These are phyloP conservation scores for Cybosia mesomella DNA, from an alignment of 2,888 invertebrate genomes.

Conservation along the genomic window DNA sequence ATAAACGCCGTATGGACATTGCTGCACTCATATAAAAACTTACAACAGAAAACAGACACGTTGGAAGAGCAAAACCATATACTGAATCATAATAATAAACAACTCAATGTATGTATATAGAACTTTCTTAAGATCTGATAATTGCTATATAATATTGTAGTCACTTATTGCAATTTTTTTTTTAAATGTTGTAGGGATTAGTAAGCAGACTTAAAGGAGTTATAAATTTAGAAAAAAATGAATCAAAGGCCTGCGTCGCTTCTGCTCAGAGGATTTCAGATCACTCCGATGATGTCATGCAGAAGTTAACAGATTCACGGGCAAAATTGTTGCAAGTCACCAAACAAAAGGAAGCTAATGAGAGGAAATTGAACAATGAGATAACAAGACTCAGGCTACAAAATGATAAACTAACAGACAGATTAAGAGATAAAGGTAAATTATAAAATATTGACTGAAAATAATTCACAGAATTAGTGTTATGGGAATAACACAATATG, in stretches of 20 bases:
- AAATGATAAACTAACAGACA: constrained; percentile 76
- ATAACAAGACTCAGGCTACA: constrained; percentile 72
- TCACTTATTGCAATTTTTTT: neutral
- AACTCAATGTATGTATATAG: constrained; percentile 70
- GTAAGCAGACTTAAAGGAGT: constrained; percentile 68
- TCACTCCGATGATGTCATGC: constrained; percentile 71
- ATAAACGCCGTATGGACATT: constrained; percentile 76
- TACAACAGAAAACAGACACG: constrained; percentile 64
- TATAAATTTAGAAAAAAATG: constrained; percentile 72
- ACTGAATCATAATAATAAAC: constrained; percentile 75
- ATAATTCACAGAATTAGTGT: neutral
- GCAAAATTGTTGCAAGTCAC: constrained; percentile 68
- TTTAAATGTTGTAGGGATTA: constrained; percentile 57
- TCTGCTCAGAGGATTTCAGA: constrained; percentile 78
- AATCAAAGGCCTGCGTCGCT: constrained; percentile 78
- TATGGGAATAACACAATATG: no score
- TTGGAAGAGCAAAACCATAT: constrained; percentile 74
- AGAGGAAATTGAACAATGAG: constrained; percentile 72
- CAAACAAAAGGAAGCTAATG: constrained; percentile 76
- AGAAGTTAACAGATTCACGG: constrained; percentile 66
- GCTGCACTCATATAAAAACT: constrained; percentile 71
- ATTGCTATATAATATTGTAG: neutral
- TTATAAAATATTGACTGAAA: neutral
- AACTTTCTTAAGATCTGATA: neutral
- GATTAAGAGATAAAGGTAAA: constrained; percentile 73